These are phyloP conservation scores for Recurvirostra avosetta DNA, from an alignment of 2,113 vertebrate species.

Conservation along the genomic window DNA sequence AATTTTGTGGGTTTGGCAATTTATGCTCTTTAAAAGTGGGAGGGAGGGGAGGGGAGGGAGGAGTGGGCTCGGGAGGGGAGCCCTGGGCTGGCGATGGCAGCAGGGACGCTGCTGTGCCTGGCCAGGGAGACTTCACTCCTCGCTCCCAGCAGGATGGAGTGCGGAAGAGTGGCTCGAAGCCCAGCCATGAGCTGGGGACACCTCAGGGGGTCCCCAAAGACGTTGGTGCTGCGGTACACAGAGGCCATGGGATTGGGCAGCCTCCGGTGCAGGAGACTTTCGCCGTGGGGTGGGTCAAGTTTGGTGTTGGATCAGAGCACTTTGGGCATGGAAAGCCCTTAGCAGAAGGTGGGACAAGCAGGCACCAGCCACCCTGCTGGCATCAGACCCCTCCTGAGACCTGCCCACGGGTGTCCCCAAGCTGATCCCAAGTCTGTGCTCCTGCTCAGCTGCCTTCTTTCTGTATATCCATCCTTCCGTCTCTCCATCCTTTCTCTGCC, in stretches of 20 bases:
- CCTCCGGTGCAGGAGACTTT: background rate
- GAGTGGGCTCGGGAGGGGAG: background rate
- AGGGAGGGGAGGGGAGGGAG: background rate
- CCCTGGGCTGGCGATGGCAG: background rate
- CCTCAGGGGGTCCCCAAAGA: background rate
- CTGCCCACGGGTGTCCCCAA: background rate
- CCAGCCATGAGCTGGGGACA: background rate
- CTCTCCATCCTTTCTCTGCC: background rate
- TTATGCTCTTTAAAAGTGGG: background rate
- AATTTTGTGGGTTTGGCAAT: conserved; percentile 11
- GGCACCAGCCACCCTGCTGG: rapidly evolving
- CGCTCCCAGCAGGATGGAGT: rapidly evolving
- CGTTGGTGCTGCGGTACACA: background rate
- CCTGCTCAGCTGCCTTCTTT: rapidly evolving
- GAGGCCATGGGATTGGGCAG: background rate
- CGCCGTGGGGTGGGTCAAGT: background rate
- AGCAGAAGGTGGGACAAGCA: background rate
- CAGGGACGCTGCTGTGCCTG: rapidly evolving
- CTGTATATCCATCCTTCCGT: background rate
- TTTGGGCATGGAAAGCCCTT: background rate
- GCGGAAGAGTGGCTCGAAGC: background rate
- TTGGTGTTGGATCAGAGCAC: background rate
- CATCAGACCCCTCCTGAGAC: background rate
- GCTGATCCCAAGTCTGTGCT: background rate
- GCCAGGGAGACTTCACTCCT: background rate